phyloP scores from a whole-genome alignment of 2,797 vertebrate genomes.

The Gobionotothen gibberifrons region DNA sequence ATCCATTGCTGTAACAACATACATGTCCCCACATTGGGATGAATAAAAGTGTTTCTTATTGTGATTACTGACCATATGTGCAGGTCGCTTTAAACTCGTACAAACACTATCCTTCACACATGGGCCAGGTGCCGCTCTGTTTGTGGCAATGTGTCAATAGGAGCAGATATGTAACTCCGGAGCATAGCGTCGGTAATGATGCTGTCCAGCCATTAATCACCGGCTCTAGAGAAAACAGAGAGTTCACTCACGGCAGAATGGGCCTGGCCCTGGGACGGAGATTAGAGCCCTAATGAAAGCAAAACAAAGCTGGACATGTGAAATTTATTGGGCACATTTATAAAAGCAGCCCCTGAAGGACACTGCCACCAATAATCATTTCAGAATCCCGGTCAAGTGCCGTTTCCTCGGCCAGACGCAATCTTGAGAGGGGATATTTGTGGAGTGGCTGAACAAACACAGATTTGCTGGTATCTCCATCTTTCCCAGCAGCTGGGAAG shows the following conservation, averaged over 20 bases:
- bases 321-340: constrained; percentile 90
- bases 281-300: constrained; percentile 89
- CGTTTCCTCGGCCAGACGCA: constrained; percentile 83
- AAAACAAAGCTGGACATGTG: constrained; percentile 90
- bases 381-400: constrained; percentile 81
- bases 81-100: constrained; percentile 12
- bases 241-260: constrained; percentile 80
- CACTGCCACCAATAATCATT: constrained; percentile 86
- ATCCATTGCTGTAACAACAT: too few species aligned
- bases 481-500: constrained; percentile 86
- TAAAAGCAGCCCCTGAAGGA: constrained; percentile 83
- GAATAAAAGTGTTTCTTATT: too few species aligned
- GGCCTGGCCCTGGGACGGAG: constrained; percentile 81
- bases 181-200: constrained; percentile 75
- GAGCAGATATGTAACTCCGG: constrained; percentile 80
- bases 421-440: constrained; percentile 88
- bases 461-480: constrained; percentile 88
- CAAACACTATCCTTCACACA: constrained; percentile 25
- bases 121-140: constrained; percentile 37
- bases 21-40: too few species aligned
- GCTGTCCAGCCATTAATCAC: constrained; percentile 85
- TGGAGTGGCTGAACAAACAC: constrained; percentile 90
- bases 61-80: neutral
- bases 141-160: constrained; percentile 66
- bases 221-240: constrained; percentile 84